Conservation (phyloP, 2,113 vertebrate genomes). For the Rhinolophus sinicus region DNA sequence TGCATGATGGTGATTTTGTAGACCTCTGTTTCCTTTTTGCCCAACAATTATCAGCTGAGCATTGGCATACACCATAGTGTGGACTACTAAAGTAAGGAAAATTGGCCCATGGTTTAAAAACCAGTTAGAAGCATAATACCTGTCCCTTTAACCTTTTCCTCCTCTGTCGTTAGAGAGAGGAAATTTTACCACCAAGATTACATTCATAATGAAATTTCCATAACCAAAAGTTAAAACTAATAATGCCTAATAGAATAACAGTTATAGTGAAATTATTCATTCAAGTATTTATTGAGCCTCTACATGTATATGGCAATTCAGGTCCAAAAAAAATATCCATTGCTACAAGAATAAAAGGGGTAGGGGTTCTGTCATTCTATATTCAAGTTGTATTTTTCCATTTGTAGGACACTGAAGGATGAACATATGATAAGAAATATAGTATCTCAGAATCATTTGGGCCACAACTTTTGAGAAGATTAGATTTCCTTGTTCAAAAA, state of each 20-base stretch:
- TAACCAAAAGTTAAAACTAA: not conserved
- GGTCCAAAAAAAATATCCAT: not conserved
- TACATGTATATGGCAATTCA: not conserved
- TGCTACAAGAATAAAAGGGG: not conserved
- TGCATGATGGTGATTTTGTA: not conserved
- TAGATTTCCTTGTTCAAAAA: not conserved
- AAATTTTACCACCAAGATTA: not conserved
- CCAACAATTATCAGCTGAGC: not conserved
- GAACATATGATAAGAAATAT: not conserved
- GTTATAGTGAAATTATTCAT: not conserved
- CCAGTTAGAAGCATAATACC: not conserved
- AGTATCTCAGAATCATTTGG: not conserved
- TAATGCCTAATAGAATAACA: not conserved
- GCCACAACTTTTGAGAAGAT: not conserved
- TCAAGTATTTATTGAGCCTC: not conserved
- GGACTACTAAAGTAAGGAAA: not conserved
- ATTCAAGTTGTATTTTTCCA: not conserved
- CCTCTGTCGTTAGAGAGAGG: not conserved
- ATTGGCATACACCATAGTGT: not conserved
- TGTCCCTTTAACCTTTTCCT: not conserved
- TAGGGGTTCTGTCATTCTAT: not conserved
- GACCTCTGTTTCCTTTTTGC: not conserved
- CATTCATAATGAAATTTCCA: not conserved
- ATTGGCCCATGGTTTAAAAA: not conserved
- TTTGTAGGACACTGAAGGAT: not conserved